A percentile compares a stretch with the other conserved stretches of the same genome.
phyloP scores from a whole-genome alignment of 2,113 vertebrate genomes.

The Meles meles region DNA sequence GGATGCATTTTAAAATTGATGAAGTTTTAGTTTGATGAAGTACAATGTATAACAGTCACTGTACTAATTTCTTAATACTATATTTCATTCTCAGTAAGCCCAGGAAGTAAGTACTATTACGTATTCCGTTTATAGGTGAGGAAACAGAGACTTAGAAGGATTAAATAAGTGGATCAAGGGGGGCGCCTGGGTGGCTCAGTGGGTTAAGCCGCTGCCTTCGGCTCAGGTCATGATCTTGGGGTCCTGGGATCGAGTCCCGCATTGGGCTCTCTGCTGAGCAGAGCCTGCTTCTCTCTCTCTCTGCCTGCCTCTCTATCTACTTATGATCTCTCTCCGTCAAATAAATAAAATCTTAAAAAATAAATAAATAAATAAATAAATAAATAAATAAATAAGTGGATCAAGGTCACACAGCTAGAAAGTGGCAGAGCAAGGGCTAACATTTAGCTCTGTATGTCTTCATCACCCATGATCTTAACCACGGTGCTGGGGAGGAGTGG shows the following conservation, averaged over 20 bases:
- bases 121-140: not conserved
- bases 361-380: too few species aligned
- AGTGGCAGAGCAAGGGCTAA: not conserved
- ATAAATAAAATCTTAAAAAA: too few species aligned
- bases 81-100: not conserved
- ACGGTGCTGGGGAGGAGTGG: not conserved
- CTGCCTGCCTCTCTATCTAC: too few species aligned
- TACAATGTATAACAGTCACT: not conserved
- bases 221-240: too few species aligned
- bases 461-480: not conserved
- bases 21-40: not conserved
- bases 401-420: not conserved
- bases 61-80: not conserved
- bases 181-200: too few species aligned
- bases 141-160: not conserved
- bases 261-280: too few species aligned
- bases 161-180: too few species aligned
- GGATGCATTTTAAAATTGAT: not conserved
- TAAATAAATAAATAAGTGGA: too few species aligned
- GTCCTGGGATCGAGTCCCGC: too few species aligned
- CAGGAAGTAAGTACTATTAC: not conserved
- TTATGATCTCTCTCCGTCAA: too few species aligned
- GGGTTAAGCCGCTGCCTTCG: too few species aligned
- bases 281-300: too few species aligned
- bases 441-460: not conserved